A percentile compares a stretch with the other conserved stretches of the same genome.
Evolutionary conservation across 2,797 vertebrate genomes (phyloP).

Genomic region (Notamacropus eugenii): DNA sequence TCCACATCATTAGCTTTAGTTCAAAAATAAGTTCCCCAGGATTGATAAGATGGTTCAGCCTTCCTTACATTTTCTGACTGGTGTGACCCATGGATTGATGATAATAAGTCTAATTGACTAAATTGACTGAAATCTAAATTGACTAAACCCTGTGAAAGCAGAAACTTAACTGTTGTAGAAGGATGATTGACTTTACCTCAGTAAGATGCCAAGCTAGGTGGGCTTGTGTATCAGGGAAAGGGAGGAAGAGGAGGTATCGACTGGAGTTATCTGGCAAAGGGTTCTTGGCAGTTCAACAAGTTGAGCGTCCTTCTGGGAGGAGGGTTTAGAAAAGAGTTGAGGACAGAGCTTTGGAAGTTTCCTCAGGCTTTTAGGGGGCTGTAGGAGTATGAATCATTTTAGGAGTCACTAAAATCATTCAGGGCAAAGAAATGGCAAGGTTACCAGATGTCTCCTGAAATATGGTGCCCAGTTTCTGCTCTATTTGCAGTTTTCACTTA

Average conservation of each 20-base stretch:
- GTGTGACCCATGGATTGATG: not conserved
- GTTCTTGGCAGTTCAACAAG: not conserved
- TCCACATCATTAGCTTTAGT: slow-evolving; percentile 46
- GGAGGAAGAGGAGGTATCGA: not conserved
- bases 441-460: not conserved
- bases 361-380: not conserved
- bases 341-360: not conserved
- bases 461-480: not conserved
- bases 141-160: not conserved
- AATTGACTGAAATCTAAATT: too few species aligned
- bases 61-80: not conserved
- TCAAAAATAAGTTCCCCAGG: slow-evolving; percentile 2
- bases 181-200: not conserved
- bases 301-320: not conserved
- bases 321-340: not conserved
- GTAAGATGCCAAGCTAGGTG: not conserved
- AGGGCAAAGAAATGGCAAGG: not conserved
- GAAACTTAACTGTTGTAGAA: not conserved
- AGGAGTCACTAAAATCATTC: not conserved
- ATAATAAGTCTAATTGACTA: not conserved
- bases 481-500: not conserved
- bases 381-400: not conserved
- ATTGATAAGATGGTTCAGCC: rapidly evolving
- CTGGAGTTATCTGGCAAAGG: not conserved
- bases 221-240: not conserved